Evolutionary conservation across 2,113 vertebrate species (phyloP), one percentile per base, ranked within the genome.

Genomic region (Reinhardtius hippoglossoides): DNA sequence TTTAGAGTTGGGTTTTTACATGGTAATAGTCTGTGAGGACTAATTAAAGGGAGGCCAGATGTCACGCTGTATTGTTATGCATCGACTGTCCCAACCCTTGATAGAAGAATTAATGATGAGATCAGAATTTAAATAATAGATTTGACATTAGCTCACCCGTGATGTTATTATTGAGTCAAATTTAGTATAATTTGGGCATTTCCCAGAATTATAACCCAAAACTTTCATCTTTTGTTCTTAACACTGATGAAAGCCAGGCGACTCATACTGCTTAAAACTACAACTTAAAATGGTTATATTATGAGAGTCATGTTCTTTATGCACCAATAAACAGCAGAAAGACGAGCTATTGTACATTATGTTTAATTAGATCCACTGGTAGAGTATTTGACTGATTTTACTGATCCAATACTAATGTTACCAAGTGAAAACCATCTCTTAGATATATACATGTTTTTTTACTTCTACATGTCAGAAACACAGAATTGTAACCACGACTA

Each of bases 21-120:
- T 73, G 64, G 57, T 88, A 82, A 89, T 72, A 86, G 76, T 85
- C 86, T 78, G 66, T 76, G 74, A 87, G 56, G 87, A 78, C 87
- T 92, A 91, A 94, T 95, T 94, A 94, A 90, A 91, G 50, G 67
- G 66, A 55, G 77, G 74, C 76, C 57, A 81, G 68, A 88, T 87
- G 84, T 91, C 90, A 91, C 61, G n/a, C 62, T 67, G 52, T 67
- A 89, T 91, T 86, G 84, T 83, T 85, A 84, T 89, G 88, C 85
- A 82, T 90, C 88, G 86, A 67, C 81, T 74, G 61, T 31, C 85
- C 78, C 76, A 65, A 78, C 59, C 81, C 78, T 80, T 88, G 78
- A 91, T 86, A 83, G 92, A 52, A 60, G 42, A 87, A 74, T 71
- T 60, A 82, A 37, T 42, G 65, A 81, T 74, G 48, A 72, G 68